A percentile compares a stretch with the other conserved stretches of the same genome.
phyloP scores from a whole-genome alignment of 2,797 vertebrate genomes.

The Hemitrygon akajei region DNA sequence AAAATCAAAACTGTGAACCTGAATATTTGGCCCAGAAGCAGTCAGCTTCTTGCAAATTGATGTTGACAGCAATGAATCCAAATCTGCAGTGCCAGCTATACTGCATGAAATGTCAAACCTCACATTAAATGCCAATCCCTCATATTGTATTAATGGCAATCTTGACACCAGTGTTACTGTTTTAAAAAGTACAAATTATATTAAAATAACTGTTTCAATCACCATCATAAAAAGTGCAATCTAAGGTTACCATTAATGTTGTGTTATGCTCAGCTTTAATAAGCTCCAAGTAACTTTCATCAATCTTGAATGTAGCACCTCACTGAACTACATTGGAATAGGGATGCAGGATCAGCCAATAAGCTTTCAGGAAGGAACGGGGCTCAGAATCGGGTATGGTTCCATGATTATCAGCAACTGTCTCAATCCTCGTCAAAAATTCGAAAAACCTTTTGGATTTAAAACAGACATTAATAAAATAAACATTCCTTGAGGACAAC shows the following conservation, averaged over 20 bases:
- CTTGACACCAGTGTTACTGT: neutral
- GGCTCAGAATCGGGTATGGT: too few species aligned
- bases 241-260: neutral
- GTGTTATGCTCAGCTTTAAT: neutral
- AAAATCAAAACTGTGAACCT: conserved; percentile 7
- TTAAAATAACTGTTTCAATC: neutral
- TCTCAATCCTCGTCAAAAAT: neutral
- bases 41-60: neutral
- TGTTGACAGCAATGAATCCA: too few species aligned
- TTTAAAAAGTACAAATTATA: neutral
- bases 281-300: neutral
- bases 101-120: neutral
- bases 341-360: neutral
- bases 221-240: neutral
- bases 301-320: neutral
- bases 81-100: neutral
- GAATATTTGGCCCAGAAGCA: neutral
- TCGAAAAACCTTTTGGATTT: neutral
- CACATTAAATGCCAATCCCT: neutral
- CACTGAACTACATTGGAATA: neutral
- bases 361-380: neutral
- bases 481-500: too few species aligned
- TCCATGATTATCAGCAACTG: neutral
- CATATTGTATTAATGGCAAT: neutral
- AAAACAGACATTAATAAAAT: too few species aligned